Base-by-base conservation (phyloP, 2,888 invertebrate species). In the Orthosia cruda region DNA sequence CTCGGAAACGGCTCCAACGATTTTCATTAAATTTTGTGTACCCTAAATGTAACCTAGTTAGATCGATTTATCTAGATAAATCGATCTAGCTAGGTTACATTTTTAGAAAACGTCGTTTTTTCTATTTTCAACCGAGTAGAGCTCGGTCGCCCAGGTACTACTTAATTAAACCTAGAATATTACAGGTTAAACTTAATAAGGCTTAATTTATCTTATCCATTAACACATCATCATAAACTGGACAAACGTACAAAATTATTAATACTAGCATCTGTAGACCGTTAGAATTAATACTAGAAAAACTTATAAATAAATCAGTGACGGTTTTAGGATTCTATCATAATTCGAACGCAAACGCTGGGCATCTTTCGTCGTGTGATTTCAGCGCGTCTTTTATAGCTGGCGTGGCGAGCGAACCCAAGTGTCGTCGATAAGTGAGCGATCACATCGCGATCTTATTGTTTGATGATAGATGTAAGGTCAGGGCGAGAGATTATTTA, bases 231-330 rank as follows among this genome's bases (percentile, higher is more conserved):
- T 77, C 23, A 52, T 59, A 68, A 71, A 64, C 57, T 57, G 68
- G 81, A 69, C 75, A 65, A 74, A 80, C 71, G 73, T 71, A 73
- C 40, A 32, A 63, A 67, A 81, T 69, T 62, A 81, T 81, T 66
- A 70, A 78, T 61, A 67, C n/a, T 57, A 76, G 68, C 69, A 82
- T 87, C 62, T 87, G 75, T 63, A 55, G 15, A 74, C 64, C 75
- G 65, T 69, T 72, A 26, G 16, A 71, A 74, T 62, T 59, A 67
- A 65, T 70, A 71, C 58, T 69, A 32, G 23, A 57, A 55, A 54
- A 61, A 70, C 40, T 71, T 83, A 86, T 77, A 87, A 86, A 85
- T 86, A 85, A 67, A 79, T 64, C 75, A 72, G 62, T 66, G 81
- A 74, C 76, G 66, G 71, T 40, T 40, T 72, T 49, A 67, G 55